Evolutionary conservation across 2,888 invertebrate genomes (phyloP), one percentile per base, ranked within the genome.

Genomic region (Drosophila mimica): DNA sequence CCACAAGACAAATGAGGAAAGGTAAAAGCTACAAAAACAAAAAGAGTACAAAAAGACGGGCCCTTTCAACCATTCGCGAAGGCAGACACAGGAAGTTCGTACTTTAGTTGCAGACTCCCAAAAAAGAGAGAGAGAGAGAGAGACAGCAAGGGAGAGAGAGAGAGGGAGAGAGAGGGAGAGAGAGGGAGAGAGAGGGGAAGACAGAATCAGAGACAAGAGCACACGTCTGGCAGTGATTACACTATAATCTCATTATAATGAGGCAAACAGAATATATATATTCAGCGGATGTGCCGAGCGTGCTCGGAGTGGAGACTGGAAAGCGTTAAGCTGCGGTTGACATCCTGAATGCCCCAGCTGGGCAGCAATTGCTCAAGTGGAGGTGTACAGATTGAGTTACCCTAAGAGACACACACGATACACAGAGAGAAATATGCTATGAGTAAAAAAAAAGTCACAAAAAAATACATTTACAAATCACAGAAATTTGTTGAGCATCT

Each of bases 271-370:
- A 81, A 78, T 82, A 71, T 38, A 57, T 48, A 36, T 49, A 72
- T 71, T 57, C 69, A 88, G 74, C 88, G 90, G 88, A 88, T 88
- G 90, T 84, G 77, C 65, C 76, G 71, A 74, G 78, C 80, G 80
- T 82, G 88, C 80, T 72, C 62, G 70, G n/a, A 56, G 40, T 30
- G 38, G 30, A 73, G 58, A 70, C 61, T 68, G 62, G 68, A 72
- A 64, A 69, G 66, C 79, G 69, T 68, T 69, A 73, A 79, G 74
- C 88, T 79, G 84, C 52, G 89, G 85, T 85, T 88, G 88, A 89
- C 88, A 89, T 86, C 85, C 90, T 89, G 86, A 81, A 73, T 79
- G 70, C 83, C 86, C 83, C 88, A 85, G 83, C 86, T 88, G 83
- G 74, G 64, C 75, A 73, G 54, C 82, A 74, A 68, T 66, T 40